phyloP scores from a whole-genome alignment of 2,797 vertebrate species.

The Cichlasoma orientale region DNA sequence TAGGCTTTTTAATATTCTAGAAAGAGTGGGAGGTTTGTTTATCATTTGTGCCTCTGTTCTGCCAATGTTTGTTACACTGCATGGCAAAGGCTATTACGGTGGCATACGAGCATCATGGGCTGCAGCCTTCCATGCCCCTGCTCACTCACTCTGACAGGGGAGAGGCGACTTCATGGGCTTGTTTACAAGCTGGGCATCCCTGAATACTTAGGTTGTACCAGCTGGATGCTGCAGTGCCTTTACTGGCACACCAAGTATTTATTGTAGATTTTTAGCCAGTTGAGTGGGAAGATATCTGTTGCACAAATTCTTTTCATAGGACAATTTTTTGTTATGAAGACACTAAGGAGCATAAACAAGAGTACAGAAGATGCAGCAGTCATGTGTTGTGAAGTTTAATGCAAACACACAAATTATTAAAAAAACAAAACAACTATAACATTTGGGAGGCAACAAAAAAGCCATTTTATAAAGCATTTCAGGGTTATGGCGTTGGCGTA shows the following conservation, averaged over 20 bases:
- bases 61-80: no score
- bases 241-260: background rate
- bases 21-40: no score
- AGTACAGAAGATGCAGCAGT: background rate
- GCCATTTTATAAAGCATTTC: no score
- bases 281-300: background rate
- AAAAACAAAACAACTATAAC: background rate
- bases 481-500: background rate
- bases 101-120: background rate
- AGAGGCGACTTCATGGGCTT: background rate
- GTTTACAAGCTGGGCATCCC: background rate
- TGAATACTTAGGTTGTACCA: background rate
- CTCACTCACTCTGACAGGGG: background rate
- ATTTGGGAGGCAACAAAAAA: background rate
- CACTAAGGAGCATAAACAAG: background rate
- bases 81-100: background rate
- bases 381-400: background rate
- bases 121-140: background rate
- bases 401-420: background rate
- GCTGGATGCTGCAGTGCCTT: background rate
- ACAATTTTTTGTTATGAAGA: background rate
- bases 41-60: no score
- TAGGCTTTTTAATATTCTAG: no score
- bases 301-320: background rate
- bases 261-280: background rate